Conservation (phyloP, 2,797 vertebrate genomes). For the Gorsachius magnificus region DNA sequence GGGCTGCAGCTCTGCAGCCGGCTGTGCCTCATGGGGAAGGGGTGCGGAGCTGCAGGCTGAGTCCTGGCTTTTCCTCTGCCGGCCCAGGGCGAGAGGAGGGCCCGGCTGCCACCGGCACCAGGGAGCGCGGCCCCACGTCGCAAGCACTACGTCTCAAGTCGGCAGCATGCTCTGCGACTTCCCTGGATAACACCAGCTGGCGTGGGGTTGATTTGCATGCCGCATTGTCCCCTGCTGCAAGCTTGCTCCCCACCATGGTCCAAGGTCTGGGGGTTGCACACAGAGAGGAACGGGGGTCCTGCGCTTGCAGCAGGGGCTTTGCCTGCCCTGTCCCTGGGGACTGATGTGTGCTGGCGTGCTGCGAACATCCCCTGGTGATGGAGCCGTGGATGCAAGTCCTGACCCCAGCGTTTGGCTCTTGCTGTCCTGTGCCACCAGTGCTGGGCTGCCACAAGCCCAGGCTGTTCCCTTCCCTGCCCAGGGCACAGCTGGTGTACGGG, state of each 20-base stretch:
- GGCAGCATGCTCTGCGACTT: accelerated
- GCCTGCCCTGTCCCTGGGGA: neutral
- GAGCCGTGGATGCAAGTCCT: neutral
- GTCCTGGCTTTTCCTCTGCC: neutral
- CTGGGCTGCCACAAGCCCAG: neutral
- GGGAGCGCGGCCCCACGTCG: neutral
- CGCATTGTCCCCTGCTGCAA: accelerated
- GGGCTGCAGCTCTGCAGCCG: neutral
- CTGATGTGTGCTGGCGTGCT: accelerated
- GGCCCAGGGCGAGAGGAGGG: neutral
- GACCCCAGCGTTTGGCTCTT: neutral
- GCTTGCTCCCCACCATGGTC: neutral
- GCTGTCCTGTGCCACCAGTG: accelerated
- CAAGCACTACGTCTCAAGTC: accelerated
- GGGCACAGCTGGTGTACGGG: accelerated
- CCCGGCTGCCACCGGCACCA: neutral
- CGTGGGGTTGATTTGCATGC: neutral
- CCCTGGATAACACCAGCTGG: neutral
- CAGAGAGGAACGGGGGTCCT: neutral
- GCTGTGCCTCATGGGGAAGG: neutral
- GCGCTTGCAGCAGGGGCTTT: neutral
- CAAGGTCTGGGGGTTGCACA: accelerated
- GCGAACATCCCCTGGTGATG: neutral
- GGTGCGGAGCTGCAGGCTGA: neutral
- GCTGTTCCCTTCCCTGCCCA: neutral